phyloP scores from a whole-genome alignment of 2,113 vertebrate genomes.

The Asarcornis scutulata region DNA sequence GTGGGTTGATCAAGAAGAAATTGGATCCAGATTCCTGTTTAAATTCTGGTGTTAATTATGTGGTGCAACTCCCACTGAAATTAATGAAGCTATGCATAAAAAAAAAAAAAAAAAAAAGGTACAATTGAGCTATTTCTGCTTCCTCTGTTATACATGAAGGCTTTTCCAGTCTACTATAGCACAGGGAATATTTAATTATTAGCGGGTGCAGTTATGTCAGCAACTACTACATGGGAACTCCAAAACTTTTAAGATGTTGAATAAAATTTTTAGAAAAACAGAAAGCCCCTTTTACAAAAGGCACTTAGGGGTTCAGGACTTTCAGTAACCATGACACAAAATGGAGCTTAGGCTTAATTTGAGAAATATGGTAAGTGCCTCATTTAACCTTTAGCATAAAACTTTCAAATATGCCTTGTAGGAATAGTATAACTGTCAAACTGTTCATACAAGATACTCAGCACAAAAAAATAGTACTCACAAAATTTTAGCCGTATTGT shows the following conservation, averaged over 20 bases:
- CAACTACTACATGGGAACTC: neutral
- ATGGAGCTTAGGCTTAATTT: neutral
- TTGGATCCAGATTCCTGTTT: conserved; percentile 49
- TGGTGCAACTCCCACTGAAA: conserved; percentile 52
- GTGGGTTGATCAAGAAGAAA: conserved; percentile 12
- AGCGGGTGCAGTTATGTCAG: neutral
- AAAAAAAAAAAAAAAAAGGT: neutral
- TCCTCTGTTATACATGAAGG: conserved; percentile 25
- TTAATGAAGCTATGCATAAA: conserved; percentile 23
- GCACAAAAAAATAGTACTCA: neutral
- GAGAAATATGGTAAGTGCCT: neutral
- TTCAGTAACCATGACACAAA: neutral
- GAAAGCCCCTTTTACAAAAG: neutral
- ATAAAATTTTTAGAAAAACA: neutral
- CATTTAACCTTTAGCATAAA: neutral
- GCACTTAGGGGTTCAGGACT: neutral
- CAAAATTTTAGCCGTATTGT: neutral
- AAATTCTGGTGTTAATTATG: conserved; percentile 56
- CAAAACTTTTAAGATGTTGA: neutral
- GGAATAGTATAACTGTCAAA: neutral
- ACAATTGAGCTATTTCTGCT: conserved; percentile 38
- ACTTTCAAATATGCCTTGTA: conserved; percentile 1
- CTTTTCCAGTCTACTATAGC: conserved; percentile 36
- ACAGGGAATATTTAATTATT: conserved; percentile 45
- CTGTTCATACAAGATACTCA: neutral